Base-by-base conservation (phyloP, 2,888 invertebrate genomes). In the Rapana venosa region DNA sequence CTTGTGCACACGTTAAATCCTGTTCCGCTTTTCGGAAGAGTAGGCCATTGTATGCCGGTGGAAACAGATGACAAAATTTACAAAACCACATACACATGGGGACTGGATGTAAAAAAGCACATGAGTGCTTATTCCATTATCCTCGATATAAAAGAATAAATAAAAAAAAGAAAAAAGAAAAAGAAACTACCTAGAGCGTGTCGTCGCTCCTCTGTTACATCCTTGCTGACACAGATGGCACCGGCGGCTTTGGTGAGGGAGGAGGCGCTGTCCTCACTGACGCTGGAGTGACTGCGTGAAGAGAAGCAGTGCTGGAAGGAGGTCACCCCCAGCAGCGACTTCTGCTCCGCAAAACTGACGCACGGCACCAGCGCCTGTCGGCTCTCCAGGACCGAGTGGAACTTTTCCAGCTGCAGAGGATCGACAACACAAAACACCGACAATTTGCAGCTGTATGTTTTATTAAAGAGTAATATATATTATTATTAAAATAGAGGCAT, bases 251-350 rank as follows among this genome's bases (percentile, higher is more conserved):
- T 90, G 32, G 81, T 91, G 30, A 90, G 66, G 17, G 92, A 92
- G n/a, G 91, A 90, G 66, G 90, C 92, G 74, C 86, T 70, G 77
- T 90, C 91, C 15, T 90, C 91, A 70, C 88, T 61, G 88, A 74
- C 13, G 56, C 90, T 83, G 66, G 36, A 90, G 85, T 91, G 93
- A 93, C 85, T 94, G 90, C 56, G 93, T 89, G 94, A 95, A 8
- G 94, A 93, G 90, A 96, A 95, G 90, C 95, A 95, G 89, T 93
- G 93, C 17, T 95, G 93, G 90, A 95, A 96, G 20, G 93, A 94
- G 20, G 94, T 92, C 36, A 93, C 93, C 26, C 92, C 92, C 88
- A 94, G 91, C 85, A 84, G 85, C 26, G 47, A 5, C 86, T 61
- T 66, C 32, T 36, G 81, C 8, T 83, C 47, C 0, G 81, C 36